A percentile compares a stretch with the other conserved stretches of the same genome.
Conservation (phyloP, 2,797 vertebrate genomes). For the Fistularia commersonii region DNA sequence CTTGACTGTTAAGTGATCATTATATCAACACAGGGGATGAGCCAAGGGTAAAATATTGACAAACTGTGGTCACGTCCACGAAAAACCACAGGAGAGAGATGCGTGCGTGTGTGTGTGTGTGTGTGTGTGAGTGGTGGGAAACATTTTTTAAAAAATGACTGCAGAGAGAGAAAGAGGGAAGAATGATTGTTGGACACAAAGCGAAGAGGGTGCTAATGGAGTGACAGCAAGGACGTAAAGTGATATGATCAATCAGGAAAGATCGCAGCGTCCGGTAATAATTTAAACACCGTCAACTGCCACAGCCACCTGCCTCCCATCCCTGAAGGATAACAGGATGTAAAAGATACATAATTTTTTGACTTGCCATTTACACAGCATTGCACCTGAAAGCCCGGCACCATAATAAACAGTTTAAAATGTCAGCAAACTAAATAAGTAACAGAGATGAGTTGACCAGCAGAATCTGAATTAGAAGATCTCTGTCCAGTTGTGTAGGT, state of each 20-base stretch:
- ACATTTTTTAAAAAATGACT: constrained; percentile 28
- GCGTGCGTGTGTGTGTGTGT: background rate
- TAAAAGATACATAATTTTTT: constrained; percentile 84
- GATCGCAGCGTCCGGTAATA: constrained; percentile 74
- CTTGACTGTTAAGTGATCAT: constrained; percentile 84
- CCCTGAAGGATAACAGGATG: constrained; percentile 79
- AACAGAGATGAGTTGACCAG: constrained; percentile 75
- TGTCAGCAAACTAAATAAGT: constrained; percentile 85
- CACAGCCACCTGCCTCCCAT: constrained; percentile 54
- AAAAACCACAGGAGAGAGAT: constrained; percentile 44
- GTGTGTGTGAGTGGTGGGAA: constrained; percentile 17
- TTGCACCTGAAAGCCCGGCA: constrained; percentile 80
- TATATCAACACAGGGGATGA: constrained; percentile 77
- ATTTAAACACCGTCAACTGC: constrained; percentile 66
- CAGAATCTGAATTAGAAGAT: constrained; percentile 81
- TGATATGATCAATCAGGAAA: constrained; percentile 76
- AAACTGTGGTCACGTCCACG: constrained; percentile 70
- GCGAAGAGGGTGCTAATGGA: constrained; percentile 51
- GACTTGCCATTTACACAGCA: constrained; percentile 85
- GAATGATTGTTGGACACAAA: too few species aligned
- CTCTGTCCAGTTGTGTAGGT: constrained; percentile 69
- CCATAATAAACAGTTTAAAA: constrained; percentile 86
- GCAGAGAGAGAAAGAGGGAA: constrained; percentile 5
- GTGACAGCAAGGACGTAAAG: constrained; percentile 63
- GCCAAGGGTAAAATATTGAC: constrained; percentile 82